These are phyloP conservation scores for Lampris megalopsis DNA, from an alignment of 2,113 vertebrate species.

Conservation along the genomic window DNA sequence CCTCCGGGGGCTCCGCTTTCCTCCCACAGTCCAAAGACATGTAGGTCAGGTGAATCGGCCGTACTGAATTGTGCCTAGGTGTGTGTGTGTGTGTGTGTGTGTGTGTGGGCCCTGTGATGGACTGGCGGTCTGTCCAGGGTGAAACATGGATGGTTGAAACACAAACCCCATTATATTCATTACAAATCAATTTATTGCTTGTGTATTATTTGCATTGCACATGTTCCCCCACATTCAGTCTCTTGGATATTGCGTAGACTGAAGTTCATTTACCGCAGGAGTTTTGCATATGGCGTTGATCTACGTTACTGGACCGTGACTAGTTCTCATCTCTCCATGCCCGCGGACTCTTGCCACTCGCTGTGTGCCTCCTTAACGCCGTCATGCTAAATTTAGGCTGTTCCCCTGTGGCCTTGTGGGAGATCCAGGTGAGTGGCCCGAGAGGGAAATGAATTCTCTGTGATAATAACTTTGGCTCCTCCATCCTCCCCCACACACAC, in stretches of 20 bases:
- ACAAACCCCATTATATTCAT: too few relatives aligned
- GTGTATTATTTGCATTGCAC: too few relatives aligned
- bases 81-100: too few relatives aligned
- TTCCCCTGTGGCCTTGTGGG: constrained; percentile 48
- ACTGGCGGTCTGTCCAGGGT: too few relatives aligned
- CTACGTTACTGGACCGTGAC: not conserved
- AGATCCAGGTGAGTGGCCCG: constrained; percentile 47
- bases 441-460: constrained; percentile 48
- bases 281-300: constrained; percentile 6
- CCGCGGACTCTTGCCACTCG: not conserved
- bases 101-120: too few relatives aligned
- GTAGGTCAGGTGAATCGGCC: too few relatives aligned
- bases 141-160: too few relatives aligned
- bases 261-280: not conserved
- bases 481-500: constrained; percentile 1
- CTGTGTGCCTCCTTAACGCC: constrained; percentile 10
- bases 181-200: too few relatives aligned
- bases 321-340: constrained; percentile 3
- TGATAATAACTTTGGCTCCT: constrained; percentile 53
- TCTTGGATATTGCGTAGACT: not conserved
- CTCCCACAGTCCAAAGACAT: too few relatives aligned
- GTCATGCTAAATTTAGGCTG: constrained; percentile 38
- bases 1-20: too few relatives aligned
- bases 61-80: too few relatives aligned
- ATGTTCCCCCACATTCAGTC: too few relatives aligned